These are phyloP conservation scores for Synergus laeviventris DNA, from an alignment of 2,888 invertebrate genomes.

Conservation along the genomic window DNA sequence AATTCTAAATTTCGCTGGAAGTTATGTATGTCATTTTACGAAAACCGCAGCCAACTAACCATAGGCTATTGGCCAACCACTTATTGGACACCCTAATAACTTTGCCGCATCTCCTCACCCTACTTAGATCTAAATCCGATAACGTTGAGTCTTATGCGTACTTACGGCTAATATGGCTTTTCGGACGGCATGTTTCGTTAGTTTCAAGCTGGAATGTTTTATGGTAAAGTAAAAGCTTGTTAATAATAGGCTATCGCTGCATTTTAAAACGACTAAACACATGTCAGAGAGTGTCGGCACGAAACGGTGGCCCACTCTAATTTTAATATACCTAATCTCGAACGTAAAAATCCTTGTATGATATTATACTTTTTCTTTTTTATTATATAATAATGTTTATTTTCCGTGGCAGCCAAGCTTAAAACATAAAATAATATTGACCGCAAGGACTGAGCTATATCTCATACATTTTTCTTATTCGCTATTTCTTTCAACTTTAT, in stretches of 20 bases:
- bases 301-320: slow-evolving; percentile 1
- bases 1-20: neutral
- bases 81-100: slow-evolving; percentile 70
- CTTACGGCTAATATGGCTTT: slow-evolving; percentile 30
- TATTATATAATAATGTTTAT: neutral
- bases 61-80: slow-evolving; percentile 67
- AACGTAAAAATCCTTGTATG: neutral
- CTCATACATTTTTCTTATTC: slow-evolving; percentile 16
- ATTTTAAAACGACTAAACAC: slow-evolving; percentile 63
- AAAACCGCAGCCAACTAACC: slow-evolving; percentile 56
- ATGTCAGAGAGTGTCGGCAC: slow-evolving; percentile 38
- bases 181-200: slow-evolving; percentile 25
- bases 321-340: neutral
- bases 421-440: slow-evolving; percentile 38
- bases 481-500: slow-evolving; percentile 34
- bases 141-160: slow-evolving; percentile 54
- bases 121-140: slow-evolving; percentile 65
- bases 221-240: slow-evolving; percentile 63
- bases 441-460: slow-evolving; percentile 8
- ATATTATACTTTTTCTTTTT: neutral
- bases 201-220: slow-evolving; percentile 53
- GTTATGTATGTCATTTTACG: neutral
- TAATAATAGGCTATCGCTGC: slow-evolving; percentile 64
- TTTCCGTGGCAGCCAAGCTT: neutral
- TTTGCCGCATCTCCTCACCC: slow-evolving; percentile 63